Evolutionary conservation across 37 sponge, comb jelly and placozoan species (phyloP).

Genomic region (Diacarnus erythraeanus): DNA sequence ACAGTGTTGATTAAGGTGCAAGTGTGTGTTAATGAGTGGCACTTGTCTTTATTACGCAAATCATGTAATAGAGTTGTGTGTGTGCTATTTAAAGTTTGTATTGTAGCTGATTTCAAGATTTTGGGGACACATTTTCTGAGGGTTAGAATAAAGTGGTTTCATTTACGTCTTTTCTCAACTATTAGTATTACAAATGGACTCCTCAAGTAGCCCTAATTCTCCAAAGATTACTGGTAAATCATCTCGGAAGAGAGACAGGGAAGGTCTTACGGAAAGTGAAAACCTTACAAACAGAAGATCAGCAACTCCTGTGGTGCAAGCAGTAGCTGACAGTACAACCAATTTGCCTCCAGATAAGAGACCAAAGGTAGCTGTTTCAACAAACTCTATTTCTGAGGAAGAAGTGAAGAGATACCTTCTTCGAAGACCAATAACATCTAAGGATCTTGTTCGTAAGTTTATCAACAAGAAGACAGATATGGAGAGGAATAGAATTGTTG

Average conservation of each 20-base stretch:
- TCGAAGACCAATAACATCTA: constrained; percentile 86
- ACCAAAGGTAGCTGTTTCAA: constrained; percentile 27
- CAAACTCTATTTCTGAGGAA: constrained; percentile 63
- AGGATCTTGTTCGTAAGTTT: constrained; percentile 84
- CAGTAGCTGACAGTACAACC: neutral
- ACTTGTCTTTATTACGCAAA: too few relatives aligned
- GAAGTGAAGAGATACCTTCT: constrained; percentile 77
- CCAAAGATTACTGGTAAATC: neutral
- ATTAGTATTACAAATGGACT: too few relatives aligned
- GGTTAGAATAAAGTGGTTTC: too few relatives aligned
- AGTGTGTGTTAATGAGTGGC: too few relatives aligned
- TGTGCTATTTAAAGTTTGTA: too few relatives aligned
- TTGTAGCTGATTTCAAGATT: too few relatives aligned
- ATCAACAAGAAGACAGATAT: constrained; percentile 72
- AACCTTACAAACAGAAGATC: neutral
- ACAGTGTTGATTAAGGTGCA: too few relatives aligned
- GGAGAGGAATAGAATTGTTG: constrained; percentile 63
- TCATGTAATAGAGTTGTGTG: too few relatives aligned
- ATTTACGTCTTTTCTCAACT: too few relatives aligned
- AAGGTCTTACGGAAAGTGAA: neutral
- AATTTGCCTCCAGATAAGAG: constrained; percentile 55
- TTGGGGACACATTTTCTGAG: too few relatives aligned
- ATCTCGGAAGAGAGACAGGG: neutral
- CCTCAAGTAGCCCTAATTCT: neutral
- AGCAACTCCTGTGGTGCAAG: neutral